Evolutionary conservation across 2,888 invertebrate species (phyloP).

Genomic region (Dyspetes luteomarginatus): DNA sequence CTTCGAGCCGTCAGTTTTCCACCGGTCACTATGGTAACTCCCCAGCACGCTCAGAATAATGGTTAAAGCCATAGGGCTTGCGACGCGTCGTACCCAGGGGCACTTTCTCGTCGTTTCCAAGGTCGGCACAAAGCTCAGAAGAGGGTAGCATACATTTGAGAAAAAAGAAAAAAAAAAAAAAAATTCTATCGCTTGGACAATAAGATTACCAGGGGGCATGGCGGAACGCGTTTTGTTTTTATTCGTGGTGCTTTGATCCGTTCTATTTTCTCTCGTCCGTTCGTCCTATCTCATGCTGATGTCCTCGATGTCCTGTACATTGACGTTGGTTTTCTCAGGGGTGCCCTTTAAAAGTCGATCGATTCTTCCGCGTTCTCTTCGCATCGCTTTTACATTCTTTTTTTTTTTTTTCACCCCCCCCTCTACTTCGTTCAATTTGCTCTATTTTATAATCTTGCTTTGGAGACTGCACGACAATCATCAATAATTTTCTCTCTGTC

Average conservation of each 20-base stretch:
- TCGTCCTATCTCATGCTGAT: conserved; percentile 16
- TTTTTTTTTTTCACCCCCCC: background rate
- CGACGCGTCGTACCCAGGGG: conserved; percentile 15
- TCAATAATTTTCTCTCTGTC: background rate
- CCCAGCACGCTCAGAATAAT: conserved; percentile 28
- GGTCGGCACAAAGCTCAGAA: conserved; percentile 31
- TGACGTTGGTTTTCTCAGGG: conserved; percentile 24
- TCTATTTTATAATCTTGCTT: conserved; percentile 32
- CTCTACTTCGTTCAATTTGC: conserved; percentile 43
- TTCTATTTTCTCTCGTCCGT: conserved; percentile 31
- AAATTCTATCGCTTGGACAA: conserved; percentile 41
- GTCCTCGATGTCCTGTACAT: conserved; percentile 38
- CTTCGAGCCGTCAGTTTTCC: conserved; percentile 15
- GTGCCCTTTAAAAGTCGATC: conserved; percentile 47
- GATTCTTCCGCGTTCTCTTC: conserved; percentile 44
- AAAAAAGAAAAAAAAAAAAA: conserved; percentile 13
- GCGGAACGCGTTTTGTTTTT: conserved; percentile 7
- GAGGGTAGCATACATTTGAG: background rate
- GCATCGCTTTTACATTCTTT: conserved; percentile 47
- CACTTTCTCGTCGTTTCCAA: conserved; percentile 31
- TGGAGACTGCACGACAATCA: conserved; percentile 48
- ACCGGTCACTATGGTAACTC: conserved; percentile 58
- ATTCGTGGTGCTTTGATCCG: background rate
- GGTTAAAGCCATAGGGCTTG: conserved; percentile 23
- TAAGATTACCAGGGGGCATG: conserved; percentile 8